Evolutionary conservation across 2,888 invertebrate genomes (phyloP).

Genomic region (Corythucha ciliata): DNA sequence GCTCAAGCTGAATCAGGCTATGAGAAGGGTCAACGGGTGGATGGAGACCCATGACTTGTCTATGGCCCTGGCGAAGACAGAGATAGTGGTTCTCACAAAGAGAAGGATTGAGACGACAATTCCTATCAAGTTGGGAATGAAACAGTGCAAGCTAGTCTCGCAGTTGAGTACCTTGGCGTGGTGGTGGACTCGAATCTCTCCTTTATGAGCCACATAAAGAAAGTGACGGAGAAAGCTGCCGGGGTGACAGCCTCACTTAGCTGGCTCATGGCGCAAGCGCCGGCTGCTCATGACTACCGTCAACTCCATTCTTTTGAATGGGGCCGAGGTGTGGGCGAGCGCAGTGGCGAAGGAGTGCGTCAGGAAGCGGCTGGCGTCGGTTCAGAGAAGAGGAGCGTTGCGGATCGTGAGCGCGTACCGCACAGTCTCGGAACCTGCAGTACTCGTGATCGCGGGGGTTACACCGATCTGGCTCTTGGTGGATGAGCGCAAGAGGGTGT

Average conservation of each 20-base stretch:
- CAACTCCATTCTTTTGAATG: constrained; percentile 10
- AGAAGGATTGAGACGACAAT: background rate
- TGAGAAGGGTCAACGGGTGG: constrained; percentile 25
- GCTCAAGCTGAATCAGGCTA: constrained; percentile 17
- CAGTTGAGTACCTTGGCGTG: constrained; percentile 20
- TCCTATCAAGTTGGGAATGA: background rate
- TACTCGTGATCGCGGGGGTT: constrained; percentile 30
- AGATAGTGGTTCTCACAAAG: background rate
- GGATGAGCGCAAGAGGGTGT: constrained; percentile 20
- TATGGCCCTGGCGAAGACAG: constrained; percentile 9
- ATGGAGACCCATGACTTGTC: constrained; percentile 23
- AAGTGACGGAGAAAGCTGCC: constrained; percentile 26
- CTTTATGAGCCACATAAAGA: constrained; percentile 29
- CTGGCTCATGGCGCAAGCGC: constrained; percentile 29
- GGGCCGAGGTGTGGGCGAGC: constrained; percentile 22
- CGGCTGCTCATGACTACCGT: constrained; percentile 1
- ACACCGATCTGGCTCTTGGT: constrained; percentile 37
- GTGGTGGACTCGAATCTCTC: constrained; percentile 28
- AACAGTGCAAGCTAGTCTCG: background rate
- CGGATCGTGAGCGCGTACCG: constrained; percentile 32
- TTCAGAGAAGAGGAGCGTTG: constrained; percentile 31
- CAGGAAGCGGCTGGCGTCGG: constrained; percentile 26
- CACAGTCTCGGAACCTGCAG: constrained; percentile 34
- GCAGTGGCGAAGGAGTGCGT: constrained; percentile 23
- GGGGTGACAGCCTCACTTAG: constrained; percentile 22